These are phyloP conservation scores for Siniperca undulata DNA, from an alignment of 2,797 vertebrate genomes.

Conservation along the genomic window DNA sequence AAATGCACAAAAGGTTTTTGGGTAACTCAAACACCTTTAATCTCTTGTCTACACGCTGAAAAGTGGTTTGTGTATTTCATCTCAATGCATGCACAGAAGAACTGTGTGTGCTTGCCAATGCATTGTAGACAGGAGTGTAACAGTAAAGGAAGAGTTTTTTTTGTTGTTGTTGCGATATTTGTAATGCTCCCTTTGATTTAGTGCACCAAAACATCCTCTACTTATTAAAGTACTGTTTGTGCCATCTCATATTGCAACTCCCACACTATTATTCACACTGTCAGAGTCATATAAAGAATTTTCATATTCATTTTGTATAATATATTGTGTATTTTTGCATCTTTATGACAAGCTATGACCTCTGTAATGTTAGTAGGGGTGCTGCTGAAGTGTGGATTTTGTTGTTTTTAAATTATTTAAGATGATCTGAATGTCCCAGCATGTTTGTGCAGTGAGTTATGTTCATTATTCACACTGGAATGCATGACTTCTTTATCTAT, in stretches of 20 bases:
- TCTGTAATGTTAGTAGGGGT: not conserved
- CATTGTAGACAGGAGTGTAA: constrained; percentile 16
- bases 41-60: constrained; percentile 65
- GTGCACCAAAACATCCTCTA: constrained; percentile 11
- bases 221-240: constrained; percentile 7
- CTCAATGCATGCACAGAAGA: constrained; percentile 1
- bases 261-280: constrained; percentile 4
- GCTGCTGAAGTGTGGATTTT: not conserved
- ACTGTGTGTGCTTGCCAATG: constrained; percentile 15
- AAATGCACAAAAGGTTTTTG: constrained; percentile 54
- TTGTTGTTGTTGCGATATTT: constrained; percentile 9
- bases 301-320: not conserved
- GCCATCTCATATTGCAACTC: constrained; percentile 13
- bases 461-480: constrained; percentile 72
- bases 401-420: constrained; percentile 49
- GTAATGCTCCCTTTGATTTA: constrained; percentile 23
- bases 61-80: constrained; percentile 45
- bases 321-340: constrained; percentile 6
- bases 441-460: constrained; percentile 58
- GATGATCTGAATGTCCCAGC: constrained; percentile 58
- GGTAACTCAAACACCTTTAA: constrained; percentile 65
- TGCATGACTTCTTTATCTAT: constrained; percentile 73
- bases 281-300: not conserved
- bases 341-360: not conserved
- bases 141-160: not conserved